A percentile compares a stretch with the other conserved stretches of the same genome.
Conservation (phyloP, 2,797 vertebrate species). For the Dallia pectoralis region DNA sequence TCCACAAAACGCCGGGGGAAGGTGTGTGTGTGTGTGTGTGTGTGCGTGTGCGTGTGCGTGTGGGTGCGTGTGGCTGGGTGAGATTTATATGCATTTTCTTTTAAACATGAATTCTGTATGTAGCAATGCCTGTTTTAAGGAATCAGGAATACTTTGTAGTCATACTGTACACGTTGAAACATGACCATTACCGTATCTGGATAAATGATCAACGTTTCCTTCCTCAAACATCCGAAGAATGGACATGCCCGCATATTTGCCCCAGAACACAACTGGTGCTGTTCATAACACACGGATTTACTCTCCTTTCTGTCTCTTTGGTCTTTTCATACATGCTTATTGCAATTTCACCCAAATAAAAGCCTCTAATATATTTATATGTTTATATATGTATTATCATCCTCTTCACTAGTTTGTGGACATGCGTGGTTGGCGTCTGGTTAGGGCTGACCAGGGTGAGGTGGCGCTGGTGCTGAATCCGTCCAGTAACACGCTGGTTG, state of each 20-base stretch:
- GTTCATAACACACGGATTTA: not conserved
- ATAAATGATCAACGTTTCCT: not conserved
- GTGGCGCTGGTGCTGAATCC: constrained; percentile 83
- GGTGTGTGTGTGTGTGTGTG: constrained; percentile 65
- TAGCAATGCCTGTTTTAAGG: not conserved
- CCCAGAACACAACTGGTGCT: not conserved
- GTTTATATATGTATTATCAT: no score
- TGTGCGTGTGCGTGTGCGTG: not conserved
- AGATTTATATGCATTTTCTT: constrained; percentile 15
- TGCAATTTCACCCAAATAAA: not conserved
- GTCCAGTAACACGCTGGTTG: constrained; percentile 84
- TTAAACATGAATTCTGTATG: not conserved
- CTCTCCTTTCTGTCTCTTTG: no score
- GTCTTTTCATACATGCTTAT: not conserved
- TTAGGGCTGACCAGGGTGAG: constrained; percentile 68
- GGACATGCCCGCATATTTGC: not conserved
- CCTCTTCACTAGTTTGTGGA: constrained; percentile 77
- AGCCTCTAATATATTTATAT: not conserved
- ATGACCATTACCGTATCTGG: not conserved
- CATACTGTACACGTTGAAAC: not conserved
- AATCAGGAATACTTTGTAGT: not conserved
- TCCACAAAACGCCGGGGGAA: constrained; percentile 80
- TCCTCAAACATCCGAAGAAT: not conserved
- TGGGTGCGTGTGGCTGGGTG: constrained; percentile 35
- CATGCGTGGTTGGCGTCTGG: constrained; percentile 85